Evolutionary conservation across 2,888 invertebrate species (phyloP).

Genomic region (Heteropelma amictum): DNA sequence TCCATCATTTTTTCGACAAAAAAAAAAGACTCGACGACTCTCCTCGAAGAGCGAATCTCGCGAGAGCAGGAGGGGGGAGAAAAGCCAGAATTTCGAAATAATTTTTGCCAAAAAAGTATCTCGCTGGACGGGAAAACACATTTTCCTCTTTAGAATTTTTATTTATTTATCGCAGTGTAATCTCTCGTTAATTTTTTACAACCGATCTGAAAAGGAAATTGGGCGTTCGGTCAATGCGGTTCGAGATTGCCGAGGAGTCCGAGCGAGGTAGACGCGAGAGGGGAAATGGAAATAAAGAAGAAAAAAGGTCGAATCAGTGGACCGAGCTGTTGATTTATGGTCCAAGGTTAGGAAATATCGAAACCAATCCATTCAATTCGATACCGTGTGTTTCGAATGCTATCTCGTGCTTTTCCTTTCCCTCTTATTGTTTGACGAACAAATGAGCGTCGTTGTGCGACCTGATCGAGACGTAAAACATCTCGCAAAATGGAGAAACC

Average conservation of each 20-base stretch:
- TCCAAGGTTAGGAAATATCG: slow-evolving; percentile 58
- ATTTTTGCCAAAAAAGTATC: not conserved
- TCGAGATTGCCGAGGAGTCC: slow-evolving; percentile 2
- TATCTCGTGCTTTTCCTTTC: not conserved
- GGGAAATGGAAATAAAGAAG: slow-evolving; percentile 38
- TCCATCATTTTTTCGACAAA: not conserved
- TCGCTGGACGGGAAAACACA: not conserved
- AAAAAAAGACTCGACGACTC: not conserved
- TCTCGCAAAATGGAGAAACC: too few species aligned
- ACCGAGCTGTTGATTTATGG: slow-evolving; percentile 56
- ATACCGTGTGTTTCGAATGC: slow-evolving; percentile 40
- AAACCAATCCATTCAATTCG: slow-evolving; percentile 68
- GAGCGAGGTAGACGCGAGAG: not conserved
- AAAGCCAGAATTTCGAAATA: not conserved
- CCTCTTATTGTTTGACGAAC: slow-evolving; percentile 44
- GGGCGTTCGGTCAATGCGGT: slow-evolving; percentile 1
- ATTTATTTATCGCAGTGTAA: too few species aligned
- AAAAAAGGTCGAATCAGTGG: slow-evolving; percentile 22
- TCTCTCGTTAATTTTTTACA: too few species aligned
- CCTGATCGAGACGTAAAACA: not conserved
- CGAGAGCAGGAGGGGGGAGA: not conserved
- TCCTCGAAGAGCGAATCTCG: too few species aligned
- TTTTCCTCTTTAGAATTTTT: too few species aligned
- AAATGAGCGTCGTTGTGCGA: slow-evolving; percentile 20
- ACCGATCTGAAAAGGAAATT: not conserved